Percentiles rank a stretch among this genome's conserved stretches.
These are phyloP conservation scores for Albula goreensis DNA, from an alignment of 2,113 vertebrate species.

Conservation along the genomic window DNA sequence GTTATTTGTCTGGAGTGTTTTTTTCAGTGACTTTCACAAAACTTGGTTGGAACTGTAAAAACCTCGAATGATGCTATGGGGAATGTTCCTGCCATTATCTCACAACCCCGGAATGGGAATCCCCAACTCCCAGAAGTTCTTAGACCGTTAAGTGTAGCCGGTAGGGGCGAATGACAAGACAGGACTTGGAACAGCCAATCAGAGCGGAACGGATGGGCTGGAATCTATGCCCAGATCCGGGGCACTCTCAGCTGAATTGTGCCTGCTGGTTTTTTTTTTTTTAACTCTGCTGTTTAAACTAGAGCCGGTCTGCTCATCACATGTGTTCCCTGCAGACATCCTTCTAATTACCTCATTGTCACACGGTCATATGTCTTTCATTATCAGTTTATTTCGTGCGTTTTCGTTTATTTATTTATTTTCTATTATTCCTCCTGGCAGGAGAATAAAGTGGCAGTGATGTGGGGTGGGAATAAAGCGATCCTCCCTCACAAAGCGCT, in stretches of 20 bases:
- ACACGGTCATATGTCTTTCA: conserved; percentile 55
- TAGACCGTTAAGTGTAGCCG: too few species aligned
- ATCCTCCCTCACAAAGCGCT: conserved; percentile 8
- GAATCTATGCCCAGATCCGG: background rate
- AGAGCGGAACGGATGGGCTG: background rate
- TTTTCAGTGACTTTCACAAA: too few species aligned
- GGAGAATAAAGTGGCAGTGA: conserved; percentile 47
- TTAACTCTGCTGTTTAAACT: background rate
- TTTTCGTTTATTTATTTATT: conserved; percentile 16
- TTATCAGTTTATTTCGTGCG: conserved; percentile 47
- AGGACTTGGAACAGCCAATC: background rate
- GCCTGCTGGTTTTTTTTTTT: background rate
- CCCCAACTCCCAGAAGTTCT: too few species aligned
- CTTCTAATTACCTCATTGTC: conserved; percentile 45
- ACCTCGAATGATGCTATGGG: too few species aligned
- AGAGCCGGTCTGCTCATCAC: conserved; percentile 39
- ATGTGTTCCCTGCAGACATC: conserved; percentile 34
- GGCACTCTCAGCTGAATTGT: background rate
- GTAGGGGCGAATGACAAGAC: background rate
- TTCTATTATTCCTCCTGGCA: conserved; percentile 52
- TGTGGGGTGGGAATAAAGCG: conserved; percentile 23
- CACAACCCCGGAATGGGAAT: too few species aligned
- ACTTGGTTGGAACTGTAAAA: too few species aligned
- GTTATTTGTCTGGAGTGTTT: too few species aligned
- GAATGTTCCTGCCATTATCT: too few species aligned